Evolutionary conservation across 1,140 invertebrate species (phyloP).

Genomic region (Lasaia peninsularis): DNA sequence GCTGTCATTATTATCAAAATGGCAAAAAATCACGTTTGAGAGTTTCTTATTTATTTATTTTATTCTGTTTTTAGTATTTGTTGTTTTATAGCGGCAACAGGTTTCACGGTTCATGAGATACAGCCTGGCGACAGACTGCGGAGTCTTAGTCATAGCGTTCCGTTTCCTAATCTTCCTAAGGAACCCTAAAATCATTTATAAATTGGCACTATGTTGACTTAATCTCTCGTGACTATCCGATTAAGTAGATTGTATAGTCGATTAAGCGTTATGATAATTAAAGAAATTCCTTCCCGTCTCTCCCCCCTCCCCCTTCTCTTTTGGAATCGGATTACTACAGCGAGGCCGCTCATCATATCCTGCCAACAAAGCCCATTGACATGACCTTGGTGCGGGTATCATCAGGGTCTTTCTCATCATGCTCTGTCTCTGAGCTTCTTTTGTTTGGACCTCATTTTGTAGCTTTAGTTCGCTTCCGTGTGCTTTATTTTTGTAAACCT

Average conservation of each 20-base stretch:
- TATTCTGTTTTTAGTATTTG: no score
- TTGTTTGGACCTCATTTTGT: slow-evolving; percentile 5
- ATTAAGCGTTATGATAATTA: slow-evolving; percentile 53
- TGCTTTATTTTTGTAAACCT: no score
- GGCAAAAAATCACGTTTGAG: no score
- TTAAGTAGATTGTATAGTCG: neutral
- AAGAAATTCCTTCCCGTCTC: slow-evolving; percentile 55
- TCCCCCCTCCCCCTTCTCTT: slow-evolving; percentile 40
- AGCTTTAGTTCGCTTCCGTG: neutral
- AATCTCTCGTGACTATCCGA: neutral
- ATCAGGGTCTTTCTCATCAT: slow-evolving; percentile 49
- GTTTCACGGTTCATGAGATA: no score
- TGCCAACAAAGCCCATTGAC: slow-evolving; percentile 47
- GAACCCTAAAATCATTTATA: no score
- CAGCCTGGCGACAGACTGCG: no score
- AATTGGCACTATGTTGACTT: neutral
- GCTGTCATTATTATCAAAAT: no score
- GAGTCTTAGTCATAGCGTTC: no score
- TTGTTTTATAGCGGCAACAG: no score
- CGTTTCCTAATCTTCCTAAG: no score
- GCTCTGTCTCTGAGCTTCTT: slow-evolving; percentile 16
- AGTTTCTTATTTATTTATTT: no score
- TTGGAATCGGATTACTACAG: slow-evolving; percentile 47
- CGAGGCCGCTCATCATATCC: slow-evolving; percentile 58
- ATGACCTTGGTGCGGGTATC: slow-evolving; percentile 43